These are phyloP conservation scores for Apodemia zela DNA, from an alignment of 2,888 invertebrate genomes.

Conservation along the genomic window DNA sequence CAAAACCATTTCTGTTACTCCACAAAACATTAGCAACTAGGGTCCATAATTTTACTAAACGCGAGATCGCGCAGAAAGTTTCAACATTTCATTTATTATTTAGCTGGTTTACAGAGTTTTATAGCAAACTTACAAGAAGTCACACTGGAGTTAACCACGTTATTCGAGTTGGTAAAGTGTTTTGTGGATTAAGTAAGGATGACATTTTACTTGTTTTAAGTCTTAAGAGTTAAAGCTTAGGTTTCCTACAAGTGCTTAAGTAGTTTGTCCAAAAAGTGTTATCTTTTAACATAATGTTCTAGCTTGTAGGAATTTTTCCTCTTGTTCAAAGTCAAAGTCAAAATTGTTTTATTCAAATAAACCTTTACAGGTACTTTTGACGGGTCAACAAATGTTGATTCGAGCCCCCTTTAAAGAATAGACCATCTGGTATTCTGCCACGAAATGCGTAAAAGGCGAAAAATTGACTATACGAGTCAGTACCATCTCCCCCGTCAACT, in stretches of 20 bases:
- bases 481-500: too few species aligned
- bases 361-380: too few species aligned
- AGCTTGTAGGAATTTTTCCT: too few species aligned
- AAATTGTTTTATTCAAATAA: too few species aligned
- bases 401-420: too few species aligned
- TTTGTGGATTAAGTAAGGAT: slow-evolving; percentile 11
- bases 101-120: slow-evolving; percentile 33
- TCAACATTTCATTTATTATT: slow-evolving; percentile 40
- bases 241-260: neutral
- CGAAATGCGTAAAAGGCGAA: too few species aligned
- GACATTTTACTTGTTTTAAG: slow-evolving; percentile 7
- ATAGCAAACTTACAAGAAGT: slow-evolving; percentile 31
- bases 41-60: slow-evolving; percentile 36
- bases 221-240: slow-evolving; percentile 3
- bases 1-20: slow-evolving; percentile 29
- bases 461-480: too few species aligned
- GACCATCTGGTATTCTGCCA: too few species aligned
- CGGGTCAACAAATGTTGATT: too few species aligned
- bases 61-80: slow-evolving; percentile 35
- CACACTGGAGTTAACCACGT: slow-evolving; percentile 13
- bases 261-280: neutral
- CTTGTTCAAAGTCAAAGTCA: too few species aligned
- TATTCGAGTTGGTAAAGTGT: slow-evolving; percentile 12
- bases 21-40: slow-evolving; percentile 33
- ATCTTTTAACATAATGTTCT: neutral